Percentiles rank a stretch among this genome's conserved stretches.
phyloP scores from a whole-genome alignment of 2,113 vertebrate species.

The Mastomys natalensis region DNA sequence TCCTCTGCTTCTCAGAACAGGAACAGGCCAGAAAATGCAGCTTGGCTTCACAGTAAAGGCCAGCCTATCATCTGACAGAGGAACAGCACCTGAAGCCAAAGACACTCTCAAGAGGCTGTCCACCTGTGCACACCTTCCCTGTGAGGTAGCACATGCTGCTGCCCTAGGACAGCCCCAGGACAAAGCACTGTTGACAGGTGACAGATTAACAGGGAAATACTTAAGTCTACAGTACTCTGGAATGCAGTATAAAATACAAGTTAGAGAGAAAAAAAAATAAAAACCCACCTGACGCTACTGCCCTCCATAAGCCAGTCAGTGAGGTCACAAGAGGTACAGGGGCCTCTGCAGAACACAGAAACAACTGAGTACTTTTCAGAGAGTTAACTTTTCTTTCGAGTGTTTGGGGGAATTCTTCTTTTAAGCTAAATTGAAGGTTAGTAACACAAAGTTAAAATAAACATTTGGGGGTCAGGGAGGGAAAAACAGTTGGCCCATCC shows the following conservation, averaged over 20 bases:
- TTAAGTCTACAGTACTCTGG: constrained; percentile 40
- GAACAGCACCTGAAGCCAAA: neutral
- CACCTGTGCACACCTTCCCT: constrained; percentile 24
- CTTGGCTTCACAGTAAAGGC: constrained; percentile 46
- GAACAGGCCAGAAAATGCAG: neutral
- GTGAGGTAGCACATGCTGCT: neutral
- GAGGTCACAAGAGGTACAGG: constrained; percentile 35
- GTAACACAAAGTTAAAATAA: constrained; percentile 41
- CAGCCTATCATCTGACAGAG: constrained; percentile 13
- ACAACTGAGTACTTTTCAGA: constrained; percentile 3
- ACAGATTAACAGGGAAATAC: constrained; percentile 13
- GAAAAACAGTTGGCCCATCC: constrained; percentile 1
- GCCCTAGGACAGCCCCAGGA: neutral
- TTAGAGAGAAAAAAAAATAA: constrained; percentile 26
- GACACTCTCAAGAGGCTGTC: neutral
- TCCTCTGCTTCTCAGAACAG: neutral
- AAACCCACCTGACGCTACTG: neutral
- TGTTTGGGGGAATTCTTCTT: neutral
- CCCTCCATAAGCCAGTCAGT: neutral
- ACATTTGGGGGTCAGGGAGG: neutral
- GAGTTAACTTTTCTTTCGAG: constrained; percentile 32
- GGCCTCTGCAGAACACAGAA: neutral
- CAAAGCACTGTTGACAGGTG: neutral
- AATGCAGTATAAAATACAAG: constrained; percentile 59
- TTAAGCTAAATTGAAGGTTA: constrained; percentile 32